A percentile compares a stretch with the other conserved stretches of the same genome.
These are phyloP conservation scores for Boulengeromyrus knoepffleri DNA, from an alignment of 2,113 vertebrate species.

Conservation along the genomic window DNA sequence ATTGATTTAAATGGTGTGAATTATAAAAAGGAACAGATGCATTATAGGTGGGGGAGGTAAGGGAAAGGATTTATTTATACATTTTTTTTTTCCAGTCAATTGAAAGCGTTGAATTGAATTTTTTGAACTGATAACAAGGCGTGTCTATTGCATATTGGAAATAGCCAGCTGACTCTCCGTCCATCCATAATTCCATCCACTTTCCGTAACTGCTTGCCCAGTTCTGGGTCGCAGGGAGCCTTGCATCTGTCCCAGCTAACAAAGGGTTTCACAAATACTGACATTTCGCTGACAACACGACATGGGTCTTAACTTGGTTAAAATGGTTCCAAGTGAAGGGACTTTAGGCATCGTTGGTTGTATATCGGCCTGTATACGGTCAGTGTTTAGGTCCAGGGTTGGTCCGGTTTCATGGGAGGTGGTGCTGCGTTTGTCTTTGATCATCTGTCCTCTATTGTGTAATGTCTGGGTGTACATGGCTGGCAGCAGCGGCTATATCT, in stretches of 20 bases:
- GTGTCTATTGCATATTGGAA: not conserved
- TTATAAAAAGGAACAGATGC: not conserved
- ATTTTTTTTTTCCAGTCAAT: not conserved
- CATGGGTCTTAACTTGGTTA: not conserved
- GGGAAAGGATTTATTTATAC: not conserved
- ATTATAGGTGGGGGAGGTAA: not conserved
- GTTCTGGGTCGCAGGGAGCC: not conserved
- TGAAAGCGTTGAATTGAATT: not conserved
- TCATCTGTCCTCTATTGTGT: not conserved
- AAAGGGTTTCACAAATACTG: not conserved
- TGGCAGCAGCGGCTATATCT: not conserved
- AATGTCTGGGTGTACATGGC: not conserved
- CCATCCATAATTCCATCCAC: not conserved
- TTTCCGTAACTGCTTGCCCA: not conserved
- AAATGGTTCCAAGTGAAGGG: not conserved
- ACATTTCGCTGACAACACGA: not conserved
- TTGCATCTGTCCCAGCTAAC: not conserved
- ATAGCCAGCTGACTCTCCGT: not conserved
- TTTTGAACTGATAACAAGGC: not conserved
- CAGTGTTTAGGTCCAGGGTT: not conserved
- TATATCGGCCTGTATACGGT: not conserved
- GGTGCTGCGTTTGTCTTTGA: not conserved
- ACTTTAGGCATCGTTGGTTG: not conserved
- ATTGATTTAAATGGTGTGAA: not conserved
- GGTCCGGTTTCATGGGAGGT: not conserved